A percentile compares a stretch with the other conserved stretches of the same genome.
These are phyloP conservation scores for Coracias cyanogaster DNA, from an alignment of 2,797 vertebrate genomes.

Conservation along the genomic window DNA sequence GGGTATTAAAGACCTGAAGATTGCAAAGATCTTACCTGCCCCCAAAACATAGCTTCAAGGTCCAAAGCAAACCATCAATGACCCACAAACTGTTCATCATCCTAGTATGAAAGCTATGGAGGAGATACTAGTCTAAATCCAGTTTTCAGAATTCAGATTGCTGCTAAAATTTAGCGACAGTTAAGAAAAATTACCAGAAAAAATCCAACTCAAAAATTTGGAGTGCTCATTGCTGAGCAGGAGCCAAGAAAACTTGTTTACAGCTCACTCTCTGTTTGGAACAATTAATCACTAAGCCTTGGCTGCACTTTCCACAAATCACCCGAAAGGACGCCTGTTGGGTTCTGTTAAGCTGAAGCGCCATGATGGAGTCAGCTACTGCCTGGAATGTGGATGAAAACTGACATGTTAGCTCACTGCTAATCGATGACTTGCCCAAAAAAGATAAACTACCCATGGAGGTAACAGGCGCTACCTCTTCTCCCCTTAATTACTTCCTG, in stretches of 20 bases:
- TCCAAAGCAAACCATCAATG: not conserved
- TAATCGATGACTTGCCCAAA: not conserved
- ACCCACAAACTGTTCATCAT: not conserved
- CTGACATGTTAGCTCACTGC: not conserved
- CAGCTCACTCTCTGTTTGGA: not conserved
- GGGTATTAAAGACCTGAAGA: not conserved
- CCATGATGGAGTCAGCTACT: not conserved
- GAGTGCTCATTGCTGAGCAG: not conserved
- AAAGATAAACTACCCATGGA: not conserved
- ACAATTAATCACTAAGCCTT: constrained; percentile 20
- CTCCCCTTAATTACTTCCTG: not conserved
- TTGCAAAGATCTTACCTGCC: not conserved
- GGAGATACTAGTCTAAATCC: not conserved
- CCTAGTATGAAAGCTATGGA: not conserved
- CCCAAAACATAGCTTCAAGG: not conserved
- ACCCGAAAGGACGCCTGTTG: not conserved
- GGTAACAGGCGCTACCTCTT: not conserved
- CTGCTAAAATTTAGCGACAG: not conserved
- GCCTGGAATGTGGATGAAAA: not conserved
- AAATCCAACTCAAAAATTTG: not conserved
- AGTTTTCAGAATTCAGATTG: not conserved
- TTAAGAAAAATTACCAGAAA: not conserved
- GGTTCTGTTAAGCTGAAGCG: not conserved
- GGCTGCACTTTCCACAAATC: not conserved
- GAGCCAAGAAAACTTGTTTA: constrained; percentile 6